phyloP scores from a whole-genome alignment of 1,140 invertebrate species.

The Drosophila elegans region DNA sequence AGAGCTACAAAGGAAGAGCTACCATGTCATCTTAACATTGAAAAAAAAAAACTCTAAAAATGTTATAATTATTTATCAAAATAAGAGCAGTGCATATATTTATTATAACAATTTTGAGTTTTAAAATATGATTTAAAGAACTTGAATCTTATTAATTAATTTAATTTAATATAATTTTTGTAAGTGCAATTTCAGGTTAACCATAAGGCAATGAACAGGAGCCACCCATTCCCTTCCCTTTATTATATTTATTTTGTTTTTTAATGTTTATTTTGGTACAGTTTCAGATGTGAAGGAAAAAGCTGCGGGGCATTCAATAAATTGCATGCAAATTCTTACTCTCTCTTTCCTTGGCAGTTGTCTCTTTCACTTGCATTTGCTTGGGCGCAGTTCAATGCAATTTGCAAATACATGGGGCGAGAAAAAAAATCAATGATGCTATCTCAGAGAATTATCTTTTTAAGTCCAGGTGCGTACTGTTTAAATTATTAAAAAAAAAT shows the following conservation, averaged over 20 bases:
- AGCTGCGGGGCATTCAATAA: slow-evolving; percentile 20
- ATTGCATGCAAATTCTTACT: slow-evolving; percentile 20
- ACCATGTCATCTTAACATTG: neutral
- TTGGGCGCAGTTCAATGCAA: slow-evolving; percentile 26
- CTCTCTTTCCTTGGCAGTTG: neutral
- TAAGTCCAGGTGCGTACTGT: neutral
- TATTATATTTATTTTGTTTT: neutral
- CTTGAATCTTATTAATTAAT: too few relatives aligned
- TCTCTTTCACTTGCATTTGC: slow-evolving; percentile 14
- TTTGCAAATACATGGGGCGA: neutral
- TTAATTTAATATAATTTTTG: neutral
- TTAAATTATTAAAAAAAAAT: neutral
- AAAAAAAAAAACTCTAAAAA: neutral
- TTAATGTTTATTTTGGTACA: slow-evolving; percentile 35
- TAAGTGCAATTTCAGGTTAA: slow-evolving; percentile 1
- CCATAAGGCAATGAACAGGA: neutral
- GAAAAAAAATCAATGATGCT: neutral
- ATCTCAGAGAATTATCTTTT: neutral
- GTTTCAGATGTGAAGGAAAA: slow-evolving; percentile 25
- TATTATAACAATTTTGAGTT: too few relatives aligned
- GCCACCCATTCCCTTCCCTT: neutral
- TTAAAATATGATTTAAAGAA: too few relatives aligned
- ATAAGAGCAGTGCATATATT: too few relatives aligned
- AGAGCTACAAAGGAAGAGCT: neutral
- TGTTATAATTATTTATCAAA: too few relatives aligned